These are phyloP conservation scores for Gryon sp. DNA, from an alignment of 1,140 invertebrate genomes.

Conservation along the genomic window DNA sequence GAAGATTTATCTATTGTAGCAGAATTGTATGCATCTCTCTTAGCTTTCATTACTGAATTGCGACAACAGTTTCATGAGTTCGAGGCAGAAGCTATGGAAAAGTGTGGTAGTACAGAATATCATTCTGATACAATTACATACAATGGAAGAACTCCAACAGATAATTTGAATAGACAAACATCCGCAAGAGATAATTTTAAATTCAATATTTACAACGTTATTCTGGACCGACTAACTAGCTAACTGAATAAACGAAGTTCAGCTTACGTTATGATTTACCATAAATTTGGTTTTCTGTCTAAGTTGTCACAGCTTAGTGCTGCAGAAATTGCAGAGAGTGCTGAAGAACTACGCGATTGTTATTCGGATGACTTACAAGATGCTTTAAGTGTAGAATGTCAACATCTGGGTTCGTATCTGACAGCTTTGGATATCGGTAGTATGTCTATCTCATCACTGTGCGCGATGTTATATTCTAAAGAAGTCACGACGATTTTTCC, in stretches of 20 bases:
- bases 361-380: too few relatives aligned
- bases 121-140: too few relatives aligned
- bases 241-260: slow-evolving; percentile 4
- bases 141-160: too few relatives aligned
- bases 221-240: slow-evolving; percentile 6
- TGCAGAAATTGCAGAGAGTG: background rate
- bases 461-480: too few relatives aligned
- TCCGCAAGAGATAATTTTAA: background rate
- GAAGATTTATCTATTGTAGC: slow-evolving; percentile 11
- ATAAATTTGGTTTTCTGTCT: slow-evolving; percentile 11
- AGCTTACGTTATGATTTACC: background rate
- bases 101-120: too few relatives aligned
- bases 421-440: too few relatives aligned
- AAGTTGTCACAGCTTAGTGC: background rate
- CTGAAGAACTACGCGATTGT: too few relatives aligned
- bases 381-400: too few relatives aligned
- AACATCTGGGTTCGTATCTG: too few relatives aligned
- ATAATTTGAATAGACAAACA: too few relatives aligned
- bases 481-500: too few relatives aligned
- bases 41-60: slow-evolving; percentile 12
- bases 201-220: background rate
- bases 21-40: slow-evolving; percentile 16
- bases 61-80: slow-evolving; percentile 19
- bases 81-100: slow-evolving; percentile 10
- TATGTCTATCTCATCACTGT: too few relatives aligned